A percentile compares a stretch with the other conserved stretches of the same genome.
Evolutionary conservation across 1,140 invertebrate genomes (phyloP).

Genomic region (Cheumatopsyche charites): DNA sequence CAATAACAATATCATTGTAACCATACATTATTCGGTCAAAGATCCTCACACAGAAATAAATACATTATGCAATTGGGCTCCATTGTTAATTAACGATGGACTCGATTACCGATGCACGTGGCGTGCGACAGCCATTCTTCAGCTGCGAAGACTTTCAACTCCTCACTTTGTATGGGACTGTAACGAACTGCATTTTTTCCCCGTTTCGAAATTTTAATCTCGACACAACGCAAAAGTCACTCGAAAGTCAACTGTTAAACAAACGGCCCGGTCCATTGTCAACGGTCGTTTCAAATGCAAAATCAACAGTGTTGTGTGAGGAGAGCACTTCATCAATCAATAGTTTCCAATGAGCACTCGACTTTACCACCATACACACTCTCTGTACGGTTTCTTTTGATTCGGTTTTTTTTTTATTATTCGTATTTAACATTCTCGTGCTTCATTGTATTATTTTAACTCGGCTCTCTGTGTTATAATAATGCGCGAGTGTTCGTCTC

Average conservation of each 20-base stretch:
- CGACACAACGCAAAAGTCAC: not conserved
- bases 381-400: conserved; percentile 4
- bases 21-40: not conserved
- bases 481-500: no score
- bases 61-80: not conserved
- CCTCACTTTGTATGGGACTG: not conserved
- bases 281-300: conserved; percentile 39
- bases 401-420: conserved; percentile 3
- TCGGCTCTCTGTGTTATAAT: not conserved
- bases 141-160: no score
- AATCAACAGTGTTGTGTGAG: conserved; percentile 34
- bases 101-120: conserved; percentile 4
- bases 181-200: not conserved
- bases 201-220: not conserved
- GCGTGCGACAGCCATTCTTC: conserved; percentile 7
- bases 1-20: no score
- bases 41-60: not conserved
- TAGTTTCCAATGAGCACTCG: conserved; percentile 35
- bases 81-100: conserved; percentile 1
- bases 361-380: conserved; percentile 19
- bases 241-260: conserved; percentile 36
- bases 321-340: conserved; percentile 44
- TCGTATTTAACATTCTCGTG: not conserved
- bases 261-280: conserved; percentile 24
- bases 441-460: conserved; percentile 14